Base-by-base conservation (phyloP, 2,797 vertebrate genomes). In the Remorina albescens region DNA sequence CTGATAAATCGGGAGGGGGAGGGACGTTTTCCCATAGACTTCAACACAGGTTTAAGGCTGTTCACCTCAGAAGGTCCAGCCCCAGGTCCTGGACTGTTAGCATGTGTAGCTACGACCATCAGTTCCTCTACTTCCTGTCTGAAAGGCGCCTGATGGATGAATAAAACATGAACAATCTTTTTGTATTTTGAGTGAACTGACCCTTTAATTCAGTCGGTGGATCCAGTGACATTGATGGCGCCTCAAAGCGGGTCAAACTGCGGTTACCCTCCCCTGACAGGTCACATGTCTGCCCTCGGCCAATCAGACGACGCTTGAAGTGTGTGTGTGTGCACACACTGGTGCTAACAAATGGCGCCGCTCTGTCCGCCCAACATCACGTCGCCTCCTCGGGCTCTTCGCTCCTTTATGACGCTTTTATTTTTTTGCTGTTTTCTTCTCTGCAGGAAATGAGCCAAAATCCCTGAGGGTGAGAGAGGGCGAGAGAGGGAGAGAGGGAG, bases 321-420 rank as follows among this genome's bases (percentile, higher is more conserved):
- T 61, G 75, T 56, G 69, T 69, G 59, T 72, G 70, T 26, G 26
- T n/a, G 21, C 61, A 62, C 68, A 65, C 37, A 15, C 8, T 32
- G 42, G 2, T 1, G 44, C 8, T 6, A 28, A 54, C 30, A 47
- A 41, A 32, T 80, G 87, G 89, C 87, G 86, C 86, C 89, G 15
- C 76, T 83, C 74, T 88, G 89, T 89, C 89, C 88, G 10, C 72
- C 53, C 8, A 71, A 50, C 70, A 21, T 70, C 61, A 62, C 57
- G 4, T 30, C 51, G 32, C 58, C 76, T 72, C 86, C 74, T 76
- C 64, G 1, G 81, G 81, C 75, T 74, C 53, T 65, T 58, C 32
- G 16, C 23, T 72, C 69, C 68, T 87, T 78, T 83, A 60, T 82
- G 71, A 36, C 25, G 44, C 78, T 67, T 85, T 74, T 72, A 73